A percentile compares a stretch with the other conserved stretches of the same genome.
Evolutionary conservation across 2,113 vertebrate genomes (phyloP).

Genomic region (Chaenocephalus aceratus): DNA sequence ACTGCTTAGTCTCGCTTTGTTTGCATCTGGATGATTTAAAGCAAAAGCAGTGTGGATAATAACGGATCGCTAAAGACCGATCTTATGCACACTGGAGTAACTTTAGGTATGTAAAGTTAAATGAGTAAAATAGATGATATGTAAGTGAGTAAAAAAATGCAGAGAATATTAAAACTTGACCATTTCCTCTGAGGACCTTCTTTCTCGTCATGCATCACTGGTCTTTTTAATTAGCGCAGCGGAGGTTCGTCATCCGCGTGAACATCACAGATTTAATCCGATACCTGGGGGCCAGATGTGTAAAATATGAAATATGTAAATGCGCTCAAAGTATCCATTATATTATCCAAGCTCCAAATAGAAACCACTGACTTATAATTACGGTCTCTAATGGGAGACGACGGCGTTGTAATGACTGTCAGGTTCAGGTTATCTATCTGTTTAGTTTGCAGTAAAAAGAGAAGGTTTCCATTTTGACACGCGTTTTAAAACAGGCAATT

Average conservation of each 20-base stretch:
- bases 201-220: conserved; percentile 14
- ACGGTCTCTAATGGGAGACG: too few relatives aligned
- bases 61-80: conserved; percentile 34
- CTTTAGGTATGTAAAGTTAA: neutral
- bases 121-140: too few relatives aligned
- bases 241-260: conserved; percentile 50
- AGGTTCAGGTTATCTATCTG: too few relatives aligned
- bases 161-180: neutral
- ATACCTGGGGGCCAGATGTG: conserved; percentile 28
- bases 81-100: neutral
- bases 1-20: conserved; percentile 1
- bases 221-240: conserved; percentile 52
- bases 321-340: neutral
- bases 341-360: neutral
- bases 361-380: neutral
- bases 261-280: conserved; percentile 43
- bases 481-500: too few relatives aligned
- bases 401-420: too few relatives aligned
- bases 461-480: too few relatives aligned
- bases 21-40: conserved; percentile 35
- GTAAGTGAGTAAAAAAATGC: neutral
- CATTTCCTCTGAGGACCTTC: conserved; percentile 4
- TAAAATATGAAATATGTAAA: neutral
- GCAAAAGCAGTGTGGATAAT: conserved; percentile 33
- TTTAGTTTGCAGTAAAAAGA: too few relatives aligned